These are phyloP conservation scores for Euura saliciscinereae DNA, from an alignment of 1,140 invertebrate species.

Conservation along the genomic window DNA sequence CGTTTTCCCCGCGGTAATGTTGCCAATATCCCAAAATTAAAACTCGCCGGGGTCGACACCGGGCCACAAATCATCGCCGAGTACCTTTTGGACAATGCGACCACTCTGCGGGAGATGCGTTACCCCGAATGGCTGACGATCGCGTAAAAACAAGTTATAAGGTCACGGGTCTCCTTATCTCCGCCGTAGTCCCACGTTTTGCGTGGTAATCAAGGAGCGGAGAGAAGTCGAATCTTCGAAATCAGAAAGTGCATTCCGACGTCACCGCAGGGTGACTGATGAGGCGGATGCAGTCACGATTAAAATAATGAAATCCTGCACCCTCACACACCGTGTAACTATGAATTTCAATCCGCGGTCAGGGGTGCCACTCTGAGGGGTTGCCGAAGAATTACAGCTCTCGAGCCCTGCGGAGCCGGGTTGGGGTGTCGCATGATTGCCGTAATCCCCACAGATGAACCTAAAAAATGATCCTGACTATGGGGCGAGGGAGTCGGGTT, in stretches of 20 bases:
- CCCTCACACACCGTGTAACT: slow-evolving; percentile 39
- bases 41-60: slow-evolving; percentile 27
- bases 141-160: slow-evolving; percentile 5
- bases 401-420: slow-evolving; percentile 25
- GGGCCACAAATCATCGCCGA: slow-evolving; percentile 42
- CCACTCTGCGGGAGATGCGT: not conserved
- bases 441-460: slow-evolving; percentile 40
- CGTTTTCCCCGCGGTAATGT: slow-evolving; percentile 28
- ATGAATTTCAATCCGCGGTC: slow-evolving; percentile 62
- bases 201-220: no score
- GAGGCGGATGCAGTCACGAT: slow-evolving; percentile 30
- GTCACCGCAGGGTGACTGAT: not conserved
- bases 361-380: slow-evolving; percentile 47
- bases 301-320: slow-evolving; percentile 57
- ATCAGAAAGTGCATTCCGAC: not conserved
- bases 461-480: slow-evolving; percentile 53
- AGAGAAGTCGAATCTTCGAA: no score
- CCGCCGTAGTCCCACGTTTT: no score
- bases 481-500: slow-evolving; percentile 25
- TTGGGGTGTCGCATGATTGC: slow-evolving; percentile 51
- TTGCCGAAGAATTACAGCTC: slow-evolving; percentile 37
- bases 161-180: not conserved
- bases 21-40: slow-evolving; percentile 49
- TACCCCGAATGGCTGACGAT: not conserved
- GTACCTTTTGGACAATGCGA: slow-evolving; percentile 23